A percentile compares a stretch with the other conserved stretches of the same genome.
Evolutionary conservation across 2,888 invertebrate species (phyloP).

Genomic region (Pogonocherus hispidulus): DNA sequence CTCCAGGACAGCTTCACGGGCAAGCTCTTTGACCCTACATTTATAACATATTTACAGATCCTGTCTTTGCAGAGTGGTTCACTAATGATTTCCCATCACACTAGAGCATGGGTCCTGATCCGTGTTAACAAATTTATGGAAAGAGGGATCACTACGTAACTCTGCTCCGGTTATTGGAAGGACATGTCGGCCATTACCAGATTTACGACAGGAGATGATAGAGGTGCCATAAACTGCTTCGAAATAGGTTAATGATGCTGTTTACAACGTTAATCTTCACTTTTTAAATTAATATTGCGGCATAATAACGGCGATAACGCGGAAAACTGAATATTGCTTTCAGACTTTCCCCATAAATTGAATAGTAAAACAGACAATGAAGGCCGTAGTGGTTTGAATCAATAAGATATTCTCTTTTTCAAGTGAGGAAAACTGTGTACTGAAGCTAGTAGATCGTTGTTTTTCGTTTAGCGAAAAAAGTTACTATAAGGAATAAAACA

Average conservation of each 20-base stretch:
- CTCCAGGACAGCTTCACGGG: not conserved
- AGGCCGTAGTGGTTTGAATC: too few relatives aligned
- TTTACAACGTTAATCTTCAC: conserved; percentile 7
- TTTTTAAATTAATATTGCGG: conserved; percentile 4
- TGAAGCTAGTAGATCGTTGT: too few relatives aligned
- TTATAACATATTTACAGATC: not conserved
- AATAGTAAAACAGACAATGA: not conserved
- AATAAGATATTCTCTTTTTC: too few relatives aligned
- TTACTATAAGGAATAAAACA: too few relatives aligned
- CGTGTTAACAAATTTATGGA: conserved; percentile 6
- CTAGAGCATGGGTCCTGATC: not conserved
- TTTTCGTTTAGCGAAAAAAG: too few relatives aligned
- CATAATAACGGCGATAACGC: not conserved
- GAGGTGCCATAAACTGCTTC: conserved; percentile 7
- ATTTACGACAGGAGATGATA: conserved; percentile 10
- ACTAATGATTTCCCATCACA: conserved; percentile 1
- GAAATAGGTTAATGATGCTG: conserved; percentile 21
- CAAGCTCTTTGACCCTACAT: not conserved
- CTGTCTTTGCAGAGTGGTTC: not conserved
- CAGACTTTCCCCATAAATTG: not conserved
- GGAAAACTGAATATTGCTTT: not conserved
- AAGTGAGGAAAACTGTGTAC: too few relatives aligned
- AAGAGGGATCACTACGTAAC: not conserved
- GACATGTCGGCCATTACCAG: conserved; percentile 5
- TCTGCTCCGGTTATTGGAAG: conserved; percentile 1